Evolutionary conservation across 1,140 invertebrate species (phyloP).

Genomic region (Eumeta japonica): DNA sequence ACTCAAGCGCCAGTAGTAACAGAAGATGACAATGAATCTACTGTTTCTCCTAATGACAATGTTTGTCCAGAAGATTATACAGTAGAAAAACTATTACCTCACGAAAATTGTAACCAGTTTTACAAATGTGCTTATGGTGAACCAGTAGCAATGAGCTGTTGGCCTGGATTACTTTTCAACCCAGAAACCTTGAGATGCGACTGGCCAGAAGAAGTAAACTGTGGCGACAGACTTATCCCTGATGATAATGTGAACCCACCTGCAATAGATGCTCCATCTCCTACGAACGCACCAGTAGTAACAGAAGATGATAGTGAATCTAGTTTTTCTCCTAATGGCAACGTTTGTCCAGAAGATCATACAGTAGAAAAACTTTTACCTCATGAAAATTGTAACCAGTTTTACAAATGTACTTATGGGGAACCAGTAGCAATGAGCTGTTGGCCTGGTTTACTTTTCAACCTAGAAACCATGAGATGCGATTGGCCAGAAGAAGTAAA

Average conservation of each 20-base stretch:
- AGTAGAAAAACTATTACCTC: conserved; percentile 13
- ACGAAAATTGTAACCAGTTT: conserved; percentile 27
- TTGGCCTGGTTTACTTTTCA: conserved; percentile 49
- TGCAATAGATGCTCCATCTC: no score
- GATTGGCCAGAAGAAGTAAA: conserved; percentile 61
- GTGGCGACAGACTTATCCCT: conserved; percentile 23
- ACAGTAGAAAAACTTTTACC: conserved; percentile 20
- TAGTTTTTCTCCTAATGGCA: no score
- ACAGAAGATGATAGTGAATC: neutral
- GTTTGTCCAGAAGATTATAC: no score
- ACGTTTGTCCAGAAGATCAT: no score
- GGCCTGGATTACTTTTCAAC: conserved; percentile 17
- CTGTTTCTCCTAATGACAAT: no score
- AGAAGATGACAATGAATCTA: no score
- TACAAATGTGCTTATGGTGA: conserved; percentile 28
- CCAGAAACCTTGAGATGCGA: conserved; percentile 19
- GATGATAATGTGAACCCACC: no score
- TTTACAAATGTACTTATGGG: conserved; percentile 21
- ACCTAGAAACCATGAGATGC: conserved; percentile 57
- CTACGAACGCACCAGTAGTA: no score
- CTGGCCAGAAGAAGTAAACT: conserved; percentile 21
- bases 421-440: conserved; percentile 32
- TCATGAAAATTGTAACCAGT: conserved; percentile 26
- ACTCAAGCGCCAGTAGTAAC: no score
- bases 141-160: conserved; percentile 17